These are phyloP conservation scores for Sipunculus nudus DNA, from an alignment of 2,888 invertebrate species.

Conservation along the genomic window DNA sequence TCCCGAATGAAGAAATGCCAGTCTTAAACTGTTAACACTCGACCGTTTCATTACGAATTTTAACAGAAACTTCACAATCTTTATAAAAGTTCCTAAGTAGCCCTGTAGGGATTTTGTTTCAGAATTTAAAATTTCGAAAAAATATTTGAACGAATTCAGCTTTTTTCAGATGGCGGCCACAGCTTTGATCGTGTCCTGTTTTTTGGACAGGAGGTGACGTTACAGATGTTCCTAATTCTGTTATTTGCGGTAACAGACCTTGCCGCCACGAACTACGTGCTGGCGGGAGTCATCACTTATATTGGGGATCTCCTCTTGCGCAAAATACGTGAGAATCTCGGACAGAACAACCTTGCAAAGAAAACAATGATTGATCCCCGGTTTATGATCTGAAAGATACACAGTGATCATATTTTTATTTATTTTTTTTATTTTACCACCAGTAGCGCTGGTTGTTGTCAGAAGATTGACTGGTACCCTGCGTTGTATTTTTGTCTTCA, in stretches of 20 bases:
- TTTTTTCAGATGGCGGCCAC: constrained; percentile 72
- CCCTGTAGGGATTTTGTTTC: too few species aligned
- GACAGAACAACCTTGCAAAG: constrained; percentile 22
- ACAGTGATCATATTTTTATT: background rate
- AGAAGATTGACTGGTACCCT: too few species aligned
- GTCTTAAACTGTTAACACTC: too few species aligned
- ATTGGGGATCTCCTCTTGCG: constrained; percentile 63
- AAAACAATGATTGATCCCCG: constrained; percentile 25
- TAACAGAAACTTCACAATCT: too few species aligned
- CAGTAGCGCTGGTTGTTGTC: too few species aligned
- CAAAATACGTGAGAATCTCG: constrained; percentile 12
- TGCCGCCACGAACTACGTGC: constrained; percentile 70
- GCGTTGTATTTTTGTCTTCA: too few species aligned
- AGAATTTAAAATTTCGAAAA: too few species aligned
- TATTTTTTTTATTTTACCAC: too few species aligned
- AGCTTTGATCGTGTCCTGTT: constrained; percentile 74
- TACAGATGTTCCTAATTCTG: constrained; percentile 75
- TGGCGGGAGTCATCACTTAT: constrained; percentile 71
- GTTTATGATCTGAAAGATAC: constrained; percentile 13
- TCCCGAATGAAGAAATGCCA: too few species aligned
- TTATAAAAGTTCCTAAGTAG: too few species aligned
- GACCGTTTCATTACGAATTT: too few species aligned
- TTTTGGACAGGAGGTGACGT: constrained; percentile 75
- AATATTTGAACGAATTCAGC: constrained; percentile 33
- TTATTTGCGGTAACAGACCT: constrained; percentile 72